Conservation (phyloP, 2,888 invertebrate genomes). For the Eupithecia subfuscata region DNA sequence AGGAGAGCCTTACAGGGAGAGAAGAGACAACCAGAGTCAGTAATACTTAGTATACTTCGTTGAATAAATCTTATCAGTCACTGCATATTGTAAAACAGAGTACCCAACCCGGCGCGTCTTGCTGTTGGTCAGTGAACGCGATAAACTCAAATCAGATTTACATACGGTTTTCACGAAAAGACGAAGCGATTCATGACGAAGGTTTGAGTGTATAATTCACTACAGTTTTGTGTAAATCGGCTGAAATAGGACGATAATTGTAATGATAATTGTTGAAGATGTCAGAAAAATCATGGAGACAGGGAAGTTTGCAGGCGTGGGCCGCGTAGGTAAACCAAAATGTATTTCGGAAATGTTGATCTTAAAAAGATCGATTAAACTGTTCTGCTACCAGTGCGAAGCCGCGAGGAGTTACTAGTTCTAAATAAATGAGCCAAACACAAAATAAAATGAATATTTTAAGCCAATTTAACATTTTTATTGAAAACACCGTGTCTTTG, state of each 20-base stretch:
- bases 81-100: no score
- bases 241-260: neutral
- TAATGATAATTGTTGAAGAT: no score
- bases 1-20: neutral
- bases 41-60: neutral
- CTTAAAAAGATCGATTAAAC: neutral
- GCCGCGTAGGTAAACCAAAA: no score
- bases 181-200: neutral
- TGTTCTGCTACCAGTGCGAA: neutral
- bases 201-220: neutral
- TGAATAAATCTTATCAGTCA: no score
- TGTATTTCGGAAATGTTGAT: no score
- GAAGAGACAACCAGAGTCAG: neutral
- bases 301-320: no score
- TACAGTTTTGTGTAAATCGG: neutral
- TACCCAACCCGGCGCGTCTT: no score
- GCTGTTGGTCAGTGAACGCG: no score
- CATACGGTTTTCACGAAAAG: neutral
- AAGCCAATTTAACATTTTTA: neutral
- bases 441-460: neutral
- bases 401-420: neutral
- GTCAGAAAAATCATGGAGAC: no score
- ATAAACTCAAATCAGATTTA: neutral
- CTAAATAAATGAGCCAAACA: neutral
- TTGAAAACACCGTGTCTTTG: slow-evolving; percentile 36